Evolutionary conservation across 2,113 vertebrate species (phyloP).

Genomic region (Macrotus californicus): DNA sequence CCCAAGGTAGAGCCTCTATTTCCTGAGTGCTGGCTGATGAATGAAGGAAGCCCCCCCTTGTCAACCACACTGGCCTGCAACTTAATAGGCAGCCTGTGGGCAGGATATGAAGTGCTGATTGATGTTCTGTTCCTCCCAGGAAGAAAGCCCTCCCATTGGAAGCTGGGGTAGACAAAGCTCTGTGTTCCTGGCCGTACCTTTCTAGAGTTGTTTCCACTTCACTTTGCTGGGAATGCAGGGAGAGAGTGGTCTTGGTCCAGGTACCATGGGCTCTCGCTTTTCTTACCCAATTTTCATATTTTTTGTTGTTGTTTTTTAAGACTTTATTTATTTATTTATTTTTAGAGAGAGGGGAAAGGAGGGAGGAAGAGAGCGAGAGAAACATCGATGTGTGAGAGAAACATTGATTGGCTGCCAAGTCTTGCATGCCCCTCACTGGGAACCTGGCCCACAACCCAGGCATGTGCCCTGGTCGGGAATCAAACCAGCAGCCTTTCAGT

Average conservation of each 20-base stretch:
- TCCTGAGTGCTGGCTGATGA: neutral
- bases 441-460: too few species aligned
- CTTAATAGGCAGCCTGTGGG: neutral
- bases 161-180: neutral
- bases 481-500: too few species aligned
- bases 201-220: neutral
- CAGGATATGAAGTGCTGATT: neutral
- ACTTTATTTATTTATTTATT: too few species aligned
- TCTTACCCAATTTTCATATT: neutral
- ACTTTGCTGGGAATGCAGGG: neutral
- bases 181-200: neutral
- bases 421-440: too few species aligned
- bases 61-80: neutral
- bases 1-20: neutral
- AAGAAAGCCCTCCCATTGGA: neutral
- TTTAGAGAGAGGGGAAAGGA: too few species aligned
- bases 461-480: too few species aligned
- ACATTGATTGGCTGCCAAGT: too few species aligned
- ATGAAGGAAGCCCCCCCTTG: neutral
- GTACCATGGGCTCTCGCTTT: neutral
- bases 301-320: neutral
- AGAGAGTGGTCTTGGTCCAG: neutral
- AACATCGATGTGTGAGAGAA: too few species aligned
- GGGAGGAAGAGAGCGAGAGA: too few species aligned
- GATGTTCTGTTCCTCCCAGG: neutral